Evolutionary conservation across 2,888 invertebrate species (phyloP).

Genomic region (Spisula subtruncata): DNA sequence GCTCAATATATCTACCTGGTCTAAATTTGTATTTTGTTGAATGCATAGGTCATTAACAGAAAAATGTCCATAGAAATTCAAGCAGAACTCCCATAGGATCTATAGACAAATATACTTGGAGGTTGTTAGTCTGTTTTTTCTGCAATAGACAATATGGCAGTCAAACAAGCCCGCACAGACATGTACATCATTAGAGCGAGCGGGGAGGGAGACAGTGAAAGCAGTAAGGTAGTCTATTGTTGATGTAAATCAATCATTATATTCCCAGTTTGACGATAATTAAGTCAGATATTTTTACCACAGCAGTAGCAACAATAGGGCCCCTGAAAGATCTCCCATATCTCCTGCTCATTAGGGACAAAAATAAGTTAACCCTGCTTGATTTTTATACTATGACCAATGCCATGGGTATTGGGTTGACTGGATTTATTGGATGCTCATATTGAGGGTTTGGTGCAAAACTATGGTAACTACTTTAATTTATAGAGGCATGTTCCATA

Average conservation of each 20-base stretch:
- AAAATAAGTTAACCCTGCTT: slow-evolving; percentile 10
- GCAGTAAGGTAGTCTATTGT: not conserved
- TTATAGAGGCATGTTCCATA: too few relatives aligned
- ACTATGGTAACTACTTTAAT: too few relatives aligned
- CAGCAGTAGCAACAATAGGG: not conserved
- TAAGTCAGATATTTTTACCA: not conserved
- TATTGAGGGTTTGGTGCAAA: too few relatives aligned
- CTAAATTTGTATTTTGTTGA: too few relatives aligned
- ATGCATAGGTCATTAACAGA: too few relatives aligned
- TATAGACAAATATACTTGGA: too few relatives aligned
- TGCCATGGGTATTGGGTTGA: not conserved
- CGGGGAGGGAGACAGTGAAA: too few relatives aligned
- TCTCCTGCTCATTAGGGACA: not conserved
- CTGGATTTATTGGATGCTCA: not conserved
- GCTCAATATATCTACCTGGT: too few relatives aligned
- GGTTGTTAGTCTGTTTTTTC: too few relatives aligned
- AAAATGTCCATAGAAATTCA: too few relatives aligned
- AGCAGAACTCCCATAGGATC: too few relatives aligned
- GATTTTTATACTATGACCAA: slow-evolving; percentile 20
- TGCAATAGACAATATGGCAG: not conserved
- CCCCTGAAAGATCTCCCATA: not conserved
- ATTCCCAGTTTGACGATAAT: slow-evolving; percentile 14
- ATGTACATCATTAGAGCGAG: not conserved
- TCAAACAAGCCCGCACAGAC: not conserved
- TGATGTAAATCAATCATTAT: slow-evolving; percentile 22